A percentile compares a stretch with the other conserved stretches of the same genome.
These are phyloP conservation scores for Ellobium chinense DNA, from an alignment of 2,888 invertebrate species.

Conservation along the genomic window DNA sequence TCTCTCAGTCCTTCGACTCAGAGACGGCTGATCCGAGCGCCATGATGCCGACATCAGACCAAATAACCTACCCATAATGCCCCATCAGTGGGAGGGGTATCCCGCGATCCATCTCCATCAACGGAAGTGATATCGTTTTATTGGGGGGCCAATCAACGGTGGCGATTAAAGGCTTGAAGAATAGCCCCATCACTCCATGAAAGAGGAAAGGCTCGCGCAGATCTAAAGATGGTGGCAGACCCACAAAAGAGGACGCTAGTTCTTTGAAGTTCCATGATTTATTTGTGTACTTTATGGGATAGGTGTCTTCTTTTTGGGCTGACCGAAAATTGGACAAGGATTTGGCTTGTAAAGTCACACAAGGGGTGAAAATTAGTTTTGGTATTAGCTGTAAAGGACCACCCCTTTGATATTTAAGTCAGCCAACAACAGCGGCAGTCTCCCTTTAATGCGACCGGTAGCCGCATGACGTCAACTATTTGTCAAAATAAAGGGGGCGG, in stretches of 20 bases:
- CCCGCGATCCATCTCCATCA: background rate
- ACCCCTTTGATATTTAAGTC: background rate
- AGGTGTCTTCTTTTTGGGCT: background rate
- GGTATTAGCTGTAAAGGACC: background rate
- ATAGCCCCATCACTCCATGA: background rate
- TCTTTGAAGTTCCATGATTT: background rate
- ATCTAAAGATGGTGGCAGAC: background rate
- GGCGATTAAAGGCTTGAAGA: background rate
- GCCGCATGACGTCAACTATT: background rate
- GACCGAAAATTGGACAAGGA: background rate
- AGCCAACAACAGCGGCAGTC: background rate
- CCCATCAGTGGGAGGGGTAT: background rate
- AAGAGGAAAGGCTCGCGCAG: background rate
- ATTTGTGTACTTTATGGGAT: background rate
- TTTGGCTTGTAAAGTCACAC: background rate
- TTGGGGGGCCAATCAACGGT: background rate
- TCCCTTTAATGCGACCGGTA: background rate
- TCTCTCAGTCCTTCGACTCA: no score
- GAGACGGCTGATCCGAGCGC: no score
- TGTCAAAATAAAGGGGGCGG: background rate
- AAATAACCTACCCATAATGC: background rate
- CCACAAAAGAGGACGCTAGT: background rate
- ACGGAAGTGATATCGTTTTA: background rate
- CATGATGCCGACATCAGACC: no score
- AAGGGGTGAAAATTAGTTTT: background rate